These are phyloP conservation scores for Chrysolina haemoptera DNA, from an alignment of 2,888 invertebrate species.

Conservation along the genomic window DNA sequence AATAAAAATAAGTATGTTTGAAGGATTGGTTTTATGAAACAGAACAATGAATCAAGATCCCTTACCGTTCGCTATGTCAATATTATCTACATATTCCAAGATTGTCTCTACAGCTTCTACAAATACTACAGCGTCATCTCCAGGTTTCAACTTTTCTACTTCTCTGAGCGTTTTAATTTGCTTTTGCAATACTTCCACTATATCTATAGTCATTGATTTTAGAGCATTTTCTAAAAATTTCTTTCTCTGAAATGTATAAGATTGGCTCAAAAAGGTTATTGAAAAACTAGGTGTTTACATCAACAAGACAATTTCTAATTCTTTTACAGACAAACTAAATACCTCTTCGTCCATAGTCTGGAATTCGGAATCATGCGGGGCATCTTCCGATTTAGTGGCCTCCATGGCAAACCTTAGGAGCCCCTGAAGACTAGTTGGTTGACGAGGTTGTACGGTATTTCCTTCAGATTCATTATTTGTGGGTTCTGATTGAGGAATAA, in stretches of 20 bases:
- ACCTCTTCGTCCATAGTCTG: constrained; percentile 80
- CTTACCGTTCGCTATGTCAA: constrained; percentile 85
- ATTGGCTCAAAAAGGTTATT: not conserved
- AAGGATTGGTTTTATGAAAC: too few relatives aligned
- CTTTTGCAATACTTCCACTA: constrained; percentile 77
- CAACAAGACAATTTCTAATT: too few relatives aligned
- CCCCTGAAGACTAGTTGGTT: constrained; percentile 70
- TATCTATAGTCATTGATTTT: constrained; percentile 79
- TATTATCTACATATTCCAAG: constrained; percentile 79
- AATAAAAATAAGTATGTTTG: constrained; percentile 30
- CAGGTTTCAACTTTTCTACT: constrained; percentile 68
- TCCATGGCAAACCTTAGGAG: constrained; percentile 81
- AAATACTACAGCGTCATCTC: constrained; percentile 74
- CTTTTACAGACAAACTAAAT: not conserved
- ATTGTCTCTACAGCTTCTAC: constrained; percentile 79
- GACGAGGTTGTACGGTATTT: constrained; percentile 60
- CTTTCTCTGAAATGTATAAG: constrained; percentile 69
- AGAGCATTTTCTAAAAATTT: constrained; percentile 82
- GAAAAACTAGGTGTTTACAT: constrained; percentile 7
- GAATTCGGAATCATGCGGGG: constrained; percentile 70
- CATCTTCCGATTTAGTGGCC: constrained; percentile 76
- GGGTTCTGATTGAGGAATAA: constrained; percentile 30
- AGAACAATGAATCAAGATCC: too few relatives aligned
- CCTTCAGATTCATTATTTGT: constrained; percentile 3
- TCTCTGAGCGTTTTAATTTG: constrained; percentile 75